A percentile compares a stretch with the other conserved stretches of the same genome.
Conservation (phyloP, 2,797 vertebrate species). For the Capromys pilorides region DNA sequence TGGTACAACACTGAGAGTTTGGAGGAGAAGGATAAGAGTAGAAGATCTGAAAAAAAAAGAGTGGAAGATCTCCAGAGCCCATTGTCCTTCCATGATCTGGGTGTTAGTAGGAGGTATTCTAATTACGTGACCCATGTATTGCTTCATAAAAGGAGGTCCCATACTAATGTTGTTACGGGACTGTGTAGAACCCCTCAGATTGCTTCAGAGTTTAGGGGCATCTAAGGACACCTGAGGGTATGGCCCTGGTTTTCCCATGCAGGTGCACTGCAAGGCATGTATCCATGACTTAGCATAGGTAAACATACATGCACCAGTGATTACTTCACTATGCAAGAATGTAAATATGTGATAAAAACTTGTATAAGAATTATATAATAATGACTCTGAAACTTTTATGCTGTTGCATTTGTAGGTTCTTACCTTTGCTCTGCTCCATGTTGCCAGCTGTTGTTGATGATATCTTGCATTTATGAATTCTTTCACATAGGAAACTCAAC, state of each 20-base stretch:
- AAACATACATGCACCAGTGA: background rate
- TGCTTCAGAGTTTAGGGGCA: background rate
- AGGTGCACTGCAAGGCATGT: background rate
- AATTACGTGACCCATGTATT: background rate
- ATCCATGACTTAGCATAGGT: background rate
- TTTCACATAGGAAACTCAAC: background rate
- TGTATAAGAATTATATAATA: background rate
- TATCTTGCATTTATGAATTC: background rate
- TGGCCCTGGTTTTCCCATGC: too few species aligned
- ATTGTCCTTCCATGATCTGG: background rate
- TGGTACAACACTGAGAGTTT: background rate
- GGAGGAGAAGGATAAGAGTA: background rate
- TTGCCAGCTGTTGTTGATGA: background rate
- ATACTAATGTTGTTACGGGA: background rate
- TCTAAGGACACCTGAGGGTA: background rate
- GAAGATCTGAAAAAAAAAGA: too few species aligned
- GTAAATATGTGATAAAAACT: background rate
- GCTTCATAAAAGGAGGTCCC: too few species aligned
- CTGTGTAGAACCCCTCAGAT: background rate
- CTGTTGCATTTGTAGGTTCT: background rate
- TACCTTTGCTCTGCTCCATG: background rate
- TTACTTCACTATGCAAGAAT: background rate
- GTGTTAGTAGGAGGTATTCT: background rate
- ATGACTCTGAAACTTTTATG: background rate
- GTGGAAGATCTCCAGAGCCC: background rate